phyloP scores from a whole-genome alignment of 2,797 vertebrate species.

The Xerus rutilus region DNA sequence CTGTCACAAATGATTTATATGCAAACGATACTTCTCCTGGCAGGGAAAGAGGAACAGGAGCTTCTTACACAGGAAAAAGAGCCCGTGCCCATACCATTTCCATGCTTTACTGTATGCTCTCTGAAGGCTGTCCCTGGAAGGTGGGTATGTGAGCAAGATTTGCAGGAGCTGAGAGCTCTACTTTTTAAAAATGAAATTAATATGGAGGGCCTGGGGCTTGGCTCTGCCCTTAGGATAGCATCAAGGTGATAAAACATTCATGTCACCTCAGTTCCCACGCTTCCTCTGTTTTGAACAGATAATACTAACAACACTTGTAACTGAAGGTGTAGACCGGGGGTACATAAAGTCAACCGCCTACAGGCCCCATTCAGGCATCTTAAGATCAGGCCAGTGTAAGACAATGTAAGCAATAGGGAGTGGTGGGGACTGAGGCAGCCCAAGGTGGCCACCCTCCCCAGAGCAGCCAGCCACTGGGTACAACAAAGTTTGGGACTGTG shows the following conservation, averaged over 20 bases:
- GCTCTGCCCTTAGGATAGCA: background rate
- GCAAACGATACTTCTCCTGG: conserved; percentile 75
- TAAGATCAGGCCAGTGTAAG: rapidly evolving
- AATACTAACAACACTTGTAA: background rate
- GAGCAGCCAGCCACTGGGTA: rapidly evolving
- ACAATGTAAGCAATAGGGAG: too few relatives aligned
- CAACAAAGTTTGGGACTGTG: rapidly evolving
- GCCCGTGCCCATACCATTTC: rapidly evolving
- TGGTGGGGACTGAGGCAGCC: background rate
- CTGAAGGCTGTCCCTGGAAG: background rate
- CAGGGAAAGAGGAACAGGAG: conserved; percentile 75
- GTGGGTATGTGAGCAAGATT: background rate
- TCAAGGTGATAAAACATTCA: background rate
- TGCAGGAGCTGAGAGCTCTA: background rate
- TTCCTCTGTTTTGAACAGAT: background rate
- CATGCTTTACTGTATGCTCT: conserved; percentile 21
- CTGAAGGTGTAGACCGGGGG: background rate
- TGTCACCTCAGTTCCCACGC: background rate
- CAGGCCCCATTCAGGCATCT: background rate
- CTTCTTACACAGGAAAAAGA: background rate
- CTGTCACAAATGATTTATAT: conserved; percentile 84
- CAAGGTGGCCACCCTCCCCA: rapidly evolving
- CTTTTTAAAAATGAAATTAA: background rate
- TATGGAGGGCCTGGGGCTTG: background rate
- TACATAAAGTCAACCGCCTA: too few relatives aligned